Evolutionary conservation across 2,888 invertebrate genomes (phyloP), one percentile per base, ranked within the genome.

Genomic region (Phrixothrix hirtus): DNA sequence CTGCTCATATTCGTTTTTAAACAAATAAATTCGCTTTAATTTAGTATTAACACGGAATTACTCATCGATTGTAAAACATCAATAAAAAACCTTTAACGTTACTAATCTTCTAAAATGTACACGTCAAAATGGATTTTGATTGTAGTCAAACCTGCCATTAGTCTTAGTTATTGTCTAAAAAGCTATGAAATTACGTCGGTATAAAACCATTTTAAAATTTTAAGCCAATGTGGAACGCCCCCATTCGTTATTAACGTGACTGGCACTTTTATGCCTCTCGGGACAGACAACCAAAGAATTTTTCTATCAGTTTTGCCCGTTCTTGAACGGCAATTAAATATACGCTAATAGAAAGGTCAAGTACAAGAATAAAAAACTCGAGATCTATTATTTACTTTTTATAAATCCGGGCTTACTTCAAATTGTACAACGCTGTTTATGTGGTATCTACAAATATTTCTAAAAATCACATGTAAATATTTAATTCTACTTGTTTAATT

Each of bases 231-330:
- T 26, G 47, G 25, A 47, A 47, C 47, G 47, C 47, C 47, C 47
- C 47, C 31, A 38, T 47, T 34, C 15, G 39, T 47, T 46, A 39
- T 47, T 47, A 47, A 39, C 38, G 39, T 47, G 47, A 47, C 47
- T 47, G 26, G 47, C 47, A 47, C 32, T 47, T 39, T 37, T 39
- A 32, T 38, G 32, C 26, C 26, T 34, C 31, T 41, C 16, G 12
- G n/a, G 15, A 31, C 31, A 14, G 31, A 31, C 26, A 21, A 27
- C 25, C 25, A 27, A 35, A 47, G 46, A 38, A 46, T 46, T 46
- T 47, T 46, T 47, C 32, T 27, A 43, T 26, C 25, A 25, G 27
- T 26, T 38, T 47, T 32, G 25, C 25, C 15, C 10, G 45, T 45
- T 45, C 45, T 31, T 37, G 36, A 34, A 26, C 47, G 27, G 15